phyloP scores from a whole-genome alignment of 2,888 invertebrate genomes.

The Helicoverpa assulta region DNA sequence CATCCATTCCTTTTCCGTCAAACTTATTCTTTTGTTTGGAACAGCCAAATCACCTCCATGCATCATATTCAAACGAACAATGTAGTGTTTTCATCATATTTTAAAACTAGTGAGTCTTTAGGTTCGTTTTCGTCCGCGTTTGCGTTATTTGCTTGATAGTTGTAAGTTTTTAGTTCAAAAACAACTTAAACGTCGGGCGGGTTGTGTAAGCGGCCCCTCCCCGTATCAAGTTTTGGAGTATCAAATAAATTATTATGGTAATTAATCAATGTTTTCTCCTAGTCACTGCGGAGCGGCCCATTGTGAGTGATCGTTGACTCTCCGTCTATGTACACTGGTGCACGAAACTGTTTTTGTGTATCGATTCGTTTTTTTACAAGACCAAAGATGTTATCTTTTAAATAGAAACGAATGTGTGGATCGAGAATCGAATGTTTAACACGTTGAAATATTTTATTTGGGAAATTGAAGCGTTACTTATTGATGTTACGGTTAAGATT shows the following conservation, averaged over 20 bases:
- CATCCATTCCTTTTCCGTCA: conserved; percentile 84
- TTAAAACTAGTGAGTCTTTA: conserved; percentile 70
- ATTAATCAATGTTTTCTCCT: conserved; percentile 90
- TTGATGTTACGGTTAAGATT: conserved; percentile 50
- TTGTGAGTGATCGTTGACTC: conserved; percentile 89
- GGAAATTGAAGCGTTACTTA: conserved; percentile 51
- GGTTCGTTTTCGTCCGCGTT: conserved; percentile 72
- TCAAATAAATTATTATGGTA: conserved; percentile 91
- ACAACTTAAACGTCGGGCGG: conserved; percentile 79
- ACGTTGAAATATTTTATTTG: conserved; percentile 53
- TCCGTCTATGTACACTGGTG: conserved; percentile 79
- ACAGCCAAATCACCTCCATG: conserved; percentile 87
- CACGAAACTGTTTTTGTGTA: conserved; percentile 84
- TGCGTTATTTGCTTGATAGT: conserved; percentile 73
- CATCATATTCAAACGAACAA: conserved; percentile 87
- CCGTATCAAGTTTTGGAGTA: conserved; percentile 88
- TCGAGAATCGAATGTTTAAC: conserved; percentile 61
- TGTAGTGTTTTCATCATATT: conserved; percentile 87
- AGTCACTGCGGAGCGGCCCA: conserved; percentile 86
- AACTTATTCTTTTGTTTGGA: conserved; percentile 89
- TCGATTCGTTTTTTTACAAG: conserved; percentile 74
- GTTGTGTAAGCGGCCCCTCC: conserved; percentile 85
- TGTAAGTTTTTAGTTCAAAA: conserved; percentile 79
- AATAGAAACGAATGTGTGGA: conserved; percentile 68
- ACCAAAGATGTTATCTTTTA: conserved; percentile 70